A percentile compares a stretch with the other conserved stretches of the same genome.
Conservation (phyloP, 2,797 vertebrate genomes). For the Gastrophryne carolinensis region DNA sequence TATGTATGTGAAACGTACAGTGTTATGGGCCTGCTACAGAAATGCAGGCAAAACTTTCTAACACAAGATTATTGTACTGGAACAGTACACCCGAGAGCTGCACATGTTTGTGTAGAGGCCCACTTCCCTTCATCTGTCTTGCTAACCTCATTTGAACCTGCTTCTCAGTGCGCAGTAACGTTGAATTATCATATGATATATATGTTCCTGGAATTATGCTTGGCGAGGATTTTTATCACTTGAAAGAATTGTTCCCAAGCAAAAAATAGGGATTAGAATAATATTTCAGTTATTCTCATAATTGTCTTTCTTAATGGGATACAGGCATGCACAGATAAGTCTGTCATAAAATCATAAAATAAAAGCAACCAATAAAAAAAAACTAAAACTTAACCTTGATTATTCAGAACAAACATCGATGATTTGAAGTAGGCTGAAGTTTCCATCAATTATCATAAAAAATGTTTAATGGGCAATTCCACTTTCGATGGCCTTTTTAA, state of each 20-base stretch:
- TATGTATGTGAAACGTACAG: background rate
- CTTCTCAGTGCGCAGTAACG: background rate
- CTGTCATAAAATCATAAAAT: too few species aligned
- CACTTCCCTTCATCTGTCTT: slow-evolving; percentile 8
- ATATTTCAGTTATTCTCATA: background rate
- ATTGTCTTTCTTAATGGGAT: background rate
- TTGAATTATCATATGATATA: slow-evolving; percentile 7
- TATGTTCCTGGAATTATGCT: background rate
- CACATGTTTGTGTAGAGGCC: slow-evolving; percentile 1
- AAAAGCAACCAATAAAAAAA: too few species aligned
- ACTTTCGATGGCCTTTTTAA: too few species aligned
- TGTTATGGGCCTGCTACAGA: background rate
- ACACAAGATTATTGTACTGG: background rate
- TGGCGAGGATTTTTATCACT: too few species aligned
- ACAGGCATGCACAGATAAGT: too few species aligned
- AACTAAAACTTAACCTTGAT: too few species aligned
- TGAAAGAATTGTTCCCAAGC: background rate
- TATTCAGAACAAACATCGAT: too few species aligned
- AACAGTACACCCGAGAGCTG: background rate
- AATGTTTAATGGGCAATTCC: too few species aligned
- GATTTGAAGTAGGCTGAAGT: too few species aligned
- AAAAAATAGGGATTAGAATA: background rate
- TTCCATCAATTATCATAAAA: too few species aligned
- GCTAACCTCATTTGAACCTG: slow-evolving; percentile 27
- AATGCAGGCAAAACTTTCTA: background rate